phyloP scores from a whole-genome alignment of 1,140 invertebrate species.

The Drosophila ambigua region DNA sequence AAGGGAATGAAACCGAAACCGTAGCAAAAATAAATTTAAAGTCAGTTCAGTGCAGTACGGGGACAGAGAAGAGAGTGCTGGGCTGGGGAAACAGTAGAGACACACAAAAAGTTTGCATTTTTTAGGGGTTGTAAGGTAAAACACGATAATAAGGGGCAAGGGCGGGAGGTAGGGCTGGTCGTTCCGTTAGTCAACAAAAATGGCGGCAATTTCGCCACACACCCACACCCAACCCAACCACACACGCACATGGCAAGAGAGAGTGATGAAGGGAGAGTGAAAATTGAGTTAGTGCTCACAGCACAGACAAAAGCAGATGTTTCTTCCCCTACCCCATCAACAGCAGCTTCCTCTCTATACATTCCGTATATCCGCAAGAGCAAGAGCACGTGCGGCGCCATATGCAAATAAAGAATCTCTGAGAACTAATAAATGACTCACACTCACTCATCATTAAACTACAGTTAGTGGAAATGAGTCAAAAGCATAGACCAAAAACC shows the following conservation, averaged over 20 bases:
- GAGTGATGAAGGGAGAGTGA: too few relatives aligned
- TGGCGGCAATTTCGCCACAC: conserved; percentile 38
- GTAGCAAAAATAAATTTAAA: conserved; percentile 52
- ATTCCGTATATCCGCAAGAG: conserved; percentile 11
- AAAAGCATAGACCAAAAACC: conserved; percentile 31
- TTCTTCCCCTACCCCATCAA: background rate
- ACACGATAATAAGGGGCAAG: conserved; percentile 5
- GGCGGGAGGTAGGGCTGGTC: conserved; percentile 9
- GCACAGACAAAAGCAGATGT: too few relatives aligned
- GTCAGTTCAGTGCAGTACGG: background rate
- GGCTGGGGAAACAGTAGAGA: background rate
- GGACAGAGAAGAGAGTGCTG: conserved; percentile 6
- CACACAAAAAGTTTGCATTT: conserved; percentile 57
- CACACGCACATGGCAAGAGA: too few relatives aligned
- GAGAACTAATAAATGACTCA: conserved; percentile 48
- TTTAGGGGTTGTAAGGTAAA: conserved; percentile 64
- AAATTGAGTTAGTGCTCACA: too few relatives aligned
- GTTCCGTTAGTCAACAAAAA: conserved; percentile 26
- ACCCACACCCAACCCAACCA: too few relatives aligned
- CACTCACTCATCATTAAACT: conserved; percentile 39
- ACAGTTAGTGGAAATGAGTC: conserved; percentile 35
- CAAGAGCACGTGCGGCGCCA: conserved; percentile 26
- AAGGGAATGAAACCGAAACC: conserved; percentile 77
- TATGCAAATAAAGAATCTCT: conserved; percentile 33
- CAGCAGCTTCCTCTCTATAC: conserved; percentile 3